phyloP scores from a whole-genome alignment of 1,140 invertebrate genomes.

The Centruroides sculpturatus region DNA sequence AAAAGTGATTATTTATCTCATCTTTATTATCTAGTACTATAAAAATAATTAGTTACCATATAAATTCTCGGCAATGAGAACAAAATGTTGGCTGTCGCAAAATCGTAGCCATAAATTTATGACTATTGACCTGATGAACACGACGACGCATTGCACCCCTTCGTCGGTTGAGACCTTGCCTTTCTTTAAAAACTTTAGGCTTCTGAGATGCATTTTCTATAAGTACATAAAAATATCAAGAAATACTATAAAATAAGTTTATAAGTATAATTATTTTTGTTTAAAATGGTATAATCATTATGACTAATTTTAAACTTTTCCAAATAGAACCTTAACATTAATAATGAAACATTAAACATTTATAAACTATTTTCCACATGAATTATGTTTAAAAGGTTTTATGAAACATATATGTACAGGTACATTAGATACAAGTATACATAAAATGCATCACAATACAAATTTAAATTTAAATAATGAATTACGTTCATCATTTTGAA shows the following conservation, averaged over 20 bases:
- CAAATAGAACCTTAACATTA: too few relatives aligned
- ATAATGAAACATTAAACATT: too few relatives aligned
- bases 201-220: conserved; percentile 24
- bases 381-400: too few relatives aligned
- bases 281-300: neutral
- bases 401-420: too few relatives aligned
- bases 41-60: conserved; percentile 50
- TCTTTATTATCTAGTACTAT: too few relatives aligned
- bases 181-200: conserved; percentile 79
- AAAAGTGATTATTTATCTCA: too few relatives aligned
- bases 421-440: too few relatives aligned
- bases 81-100: conserved; percentile 93
- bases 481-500: too few relatives aligned
- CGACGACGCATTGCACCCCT: conserved; percentile 85
- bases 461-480: too few relatives aligned
- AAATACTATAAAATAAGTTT: neutral
- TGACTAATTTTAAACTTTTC: neutral
- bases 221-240: neutral
- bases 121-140: conserved; percentile 93
- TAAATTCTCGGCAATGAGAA: conserved; percentile 73
- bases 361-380: too few relatives aligned
- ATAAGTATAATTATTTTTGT: neutral
- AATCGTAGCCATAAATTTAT: conserved; percentile 99
- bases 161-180: conserved; percentile 71
- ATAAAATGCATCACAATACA: too few relatives aligned